Conservation (phyloP, 2,888 invertebrate species). For the Cylloceria caligata region DNA sequence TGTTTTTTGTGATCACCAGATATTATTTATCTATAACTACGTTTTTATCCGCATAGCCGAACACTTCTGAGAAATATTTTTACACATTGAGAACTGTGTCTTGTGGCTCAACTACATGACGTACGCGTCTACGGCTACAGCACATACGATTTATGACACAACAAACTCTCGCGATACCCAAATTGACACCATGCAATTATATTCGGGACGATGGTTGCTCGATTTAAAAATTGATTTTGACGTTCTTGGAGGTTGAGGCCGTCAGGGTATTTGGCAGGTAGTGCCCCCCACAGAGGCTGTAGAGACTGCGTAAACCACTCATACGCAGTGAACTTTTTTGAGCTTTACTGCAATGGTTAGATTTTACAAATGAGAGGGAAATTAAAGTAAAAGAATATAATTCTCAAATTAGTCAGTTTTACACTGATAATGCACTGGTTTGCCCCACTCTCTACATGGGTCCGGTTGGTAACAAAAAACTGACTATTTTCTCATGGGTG, state of each 20-base stretch:
- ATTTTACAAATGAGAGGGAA: too few species aligned
- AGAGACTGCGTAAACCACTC: too few species aligned
- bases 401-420: too few species aligned
- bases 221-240: slow-evolving; percentile 56
- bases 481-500: too few species aligned
- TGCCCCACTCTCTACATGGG: too few species aligned
- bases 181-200: background rate
- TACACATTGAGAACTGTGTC: background rate
- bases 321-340: too few species aligned
- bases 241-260: background rate
- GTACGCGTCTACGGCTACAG: background rate
- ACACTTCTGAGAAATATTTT: background rate
- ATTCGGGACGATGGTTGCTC: background rate
- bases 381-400: too few species aligned
- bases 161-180: background rate
- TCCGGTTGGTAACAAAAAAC: too few species aligned
- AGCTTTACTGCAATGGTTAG: too few species aligned
- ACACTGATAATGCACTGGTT: too few species aligned
- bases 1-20: background rate
- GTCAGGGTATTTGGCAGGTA: too few species aligned
- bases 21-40: background rate
- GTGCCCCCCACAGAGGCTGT: too few species aligned
- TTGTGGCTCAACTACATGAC: background rate
- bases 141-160: background rate
- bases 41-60: background rate